These are phyloP conservation scores for Struthio camelus DNA, from an alignment of 2,113 vertebrate genomes.

Conservation along the genomic window DNA sequence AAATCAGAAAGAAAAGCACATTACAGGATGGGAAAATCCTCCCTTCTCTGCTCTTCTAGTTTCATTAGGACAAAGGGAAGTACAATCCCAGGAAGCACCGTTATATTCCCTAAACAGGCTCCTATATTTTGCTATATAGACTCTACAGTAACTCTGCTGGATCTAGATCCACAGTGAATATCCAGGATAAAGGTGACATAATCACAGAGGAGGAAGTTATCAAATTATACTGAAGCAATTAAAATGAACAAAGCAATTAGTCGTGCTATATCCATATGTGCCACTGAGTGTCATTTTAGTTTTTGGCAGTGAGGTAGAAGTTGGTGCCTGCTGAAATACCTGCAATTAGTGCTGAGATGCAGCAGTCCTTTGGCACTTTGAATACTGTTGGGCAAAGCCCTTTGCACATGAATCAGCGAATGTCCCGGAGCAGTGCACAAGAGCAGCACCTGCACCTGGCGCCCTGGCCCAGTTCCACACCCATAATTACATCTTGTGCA, in stretches of 20 bases:
- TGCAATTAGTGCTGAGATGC: background rate
- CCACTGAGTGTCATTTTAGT: background rate
- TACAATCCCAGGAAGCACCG: background rate
- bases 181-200: background rate
- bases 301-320: background rate
- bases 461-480: background rate
- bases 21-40: background rate
- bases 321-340: fast-evolving
- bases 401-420: background rate
- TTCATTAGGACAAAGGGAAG: background rate
- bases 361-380: background rate
- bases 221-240: background rate
- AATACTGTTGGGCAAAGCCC: background rate
- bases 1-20: background rate
- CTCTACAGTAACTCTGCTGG: background rate
- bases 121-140: background rate
- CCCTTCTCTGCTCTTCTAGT: background rate
- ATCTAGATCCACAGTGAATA: background rate
- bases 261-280: background rate
- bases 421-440: background rate
- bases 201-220: background rate
- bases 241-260: background rate
- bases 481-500: background rate
- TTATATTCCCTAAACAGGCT: background rate
- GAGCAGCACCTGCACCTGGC: background rate